Evolutionary conservation across 1,140 invertebrate species (phyloP), one percentile per base, ranked within the genome.

Genomic region (Brachystomella parvula): DNA sequence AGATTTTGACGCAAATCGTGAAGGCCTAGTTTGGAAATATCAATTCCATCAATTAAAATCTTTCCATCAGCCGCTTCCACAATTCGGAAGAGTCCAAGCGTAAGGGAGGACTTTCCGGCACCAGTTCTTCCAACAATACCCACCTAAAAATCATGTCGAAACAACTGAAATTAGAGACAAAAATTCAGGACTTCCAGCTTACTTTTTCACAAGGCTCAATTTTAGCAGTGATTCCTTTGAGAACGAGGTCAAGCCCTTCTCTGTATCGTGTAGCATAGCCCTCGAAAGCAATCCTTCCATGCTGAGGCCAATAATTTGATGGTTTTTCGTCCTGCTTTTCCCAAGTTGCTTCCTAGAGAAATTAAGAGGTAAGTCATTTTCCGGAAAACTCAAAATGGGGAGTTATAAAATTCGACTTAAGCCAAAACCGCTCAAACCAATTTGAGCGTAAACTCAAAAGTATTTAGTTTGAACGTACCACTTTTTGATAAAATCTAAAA

Each of bases 1-100:
- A 97, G 81, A 68, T 88, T 82, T 6, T 86, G 85, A 60, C 96
- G 83, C 30, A 99, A 78, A 69, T 90, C 86, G 77, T 96, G 91
- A 2, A 99, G 83, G 30, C 94, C 94, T 69, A 98, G 81, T 17
- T 83, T 83, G 0, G 87, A 79, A 70, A 98, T 94, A 76, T 96
- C 87, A 12, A 92, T 76, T 44, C 85, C 88, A 79, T 98, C 96
- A 68, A 99, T 95, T 19, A 85, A 74, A 67, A 99, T 97, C 12
- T 47, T 12, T 2, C 67, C 82, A 30, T 70, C 61, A 6, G 32
- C 76, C 1, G 75, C 49, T 69, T 83, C 82, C 65, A 83, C 78
- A 31, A 83, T 76, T 47, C 82, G 75, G 70, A 83, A 83, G 15
- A 83, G 74, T 0, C 79, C 79, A 57, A 83, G 70, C 3, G 82